Evolutionary conservation across 2,797 vertebrate species (phyloP), one percentile per base, ranked within the genome.

Genomic region (Eulemur coronatus): DNA sequence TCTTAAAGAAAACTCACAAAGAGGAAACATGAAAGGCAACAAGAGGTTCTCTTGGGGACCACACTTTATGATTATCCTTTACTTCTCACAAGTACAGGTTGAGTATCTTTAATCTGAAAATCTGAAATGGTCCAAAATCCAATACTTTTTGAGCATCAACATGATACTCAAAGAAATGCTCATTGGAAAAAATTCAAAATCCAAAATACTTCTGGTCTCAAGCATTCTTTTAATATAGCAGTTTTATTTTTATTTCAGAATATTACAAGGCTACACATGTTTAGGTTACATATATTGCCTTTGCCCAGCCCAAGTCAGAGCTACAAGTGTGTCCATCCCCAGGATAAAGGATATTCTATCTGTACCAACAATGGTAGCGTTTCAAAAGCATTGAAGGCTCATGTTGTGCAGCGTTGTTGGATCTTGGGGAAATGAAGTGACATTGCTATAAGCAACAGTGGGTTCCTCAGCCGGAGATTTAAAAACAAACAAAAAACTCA

Each of bases 1-100:
- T 48, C 65, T 88, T 75, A 86, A 76, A 91, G 69, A 22, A 86
- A 79, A 89, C 13, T 30, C 12, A 43, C 75, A n/a, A 33, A 72
- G 24, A 69, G 89, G 10, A 33, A 61, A 30, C 22, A n/a, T 14
- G 11, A 24, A 33, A 46, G 26, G 18, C 3, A n/a, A 24, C 1
- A 89, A 73, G 13, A 72, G 2, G 0, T 20, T 63, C 24, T 76
- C 12, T 48, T 11, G 24, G 30, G 33, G 28, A 89, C 13, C 1
- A 3, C 0, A n/a, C 8, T 14, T 7, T 38, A 13, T 30, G 26
- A 41, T 8, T 35, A 0, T 72, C 28, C 38, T 76, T 65, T n/a
- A 13, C 15, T 57, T 88, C 41, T 78, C 76, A 28, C 10, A 59
- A 69, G 10, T 14, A 57, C 5, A 48, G 46, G 30, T 50, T n/a